Conservation (phyloP, 2,888 invertebrate genomes). For the Drosophila bunnanda region DNA sequence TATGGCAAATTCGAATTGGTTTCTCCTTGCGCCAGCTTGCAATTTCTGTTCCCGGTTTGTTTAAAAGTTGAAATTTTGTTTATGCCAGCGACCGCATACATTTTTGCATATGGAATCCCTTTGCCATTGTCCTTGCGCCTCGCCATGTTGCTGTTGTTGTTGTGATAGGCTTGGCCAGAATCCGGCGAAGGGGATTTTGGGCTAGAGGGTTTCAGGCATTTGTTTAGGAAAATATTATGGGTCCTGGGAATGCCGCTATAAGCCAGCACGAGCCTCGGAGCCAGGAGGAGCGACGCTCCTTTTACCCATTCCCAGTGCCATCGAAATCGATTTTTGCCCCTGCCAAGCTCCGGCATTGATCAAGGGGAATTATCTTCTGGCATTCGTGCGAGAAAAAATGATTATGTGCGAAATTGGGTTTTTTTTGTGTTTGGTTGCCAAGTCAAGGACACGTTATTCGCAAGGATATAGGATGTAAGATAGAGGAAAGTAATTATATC, state of each 20-base stretch:
- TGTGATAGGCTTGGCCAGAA: constrained; percentile 37
- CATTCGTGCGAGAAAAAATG: constrained; percentile 15
- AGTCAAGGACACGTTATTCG: constrained; percentile 12
- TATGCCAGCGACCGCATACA: constrained; percentile 59
- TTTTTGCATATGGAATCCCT: constrained; percentile 53
- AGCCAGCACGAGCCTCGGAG: constrained; percentile 27
- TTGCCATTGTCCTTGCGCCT: constrained; percentile 36
- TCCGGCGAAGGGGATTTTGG: constrained; percentile 25
- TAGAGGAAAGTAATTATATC: not conserved
- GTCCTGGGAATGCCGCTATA: constrained; percentile 45
- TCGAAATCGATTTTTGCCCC: constrained; percentile 30
- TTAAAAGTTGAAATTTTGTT: constrained; percentile 57
- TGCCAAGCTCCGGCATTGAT: constrained; percentile 16
- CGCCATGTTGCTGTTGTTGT: constrained; percentile 15
- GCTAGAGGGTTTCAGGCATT: constrained; percentile 26
- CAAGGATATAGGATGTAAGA: not conserved
- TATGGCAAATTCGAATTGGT: constrained; percentile 49
- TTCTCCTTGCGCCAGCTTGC: constrained; percentile 45
- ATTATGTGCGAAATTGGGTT: constrained; percentile 3
- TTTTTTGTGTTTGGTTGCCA: not conserved
- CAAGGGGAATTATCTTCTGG: constrained; percentile 17
- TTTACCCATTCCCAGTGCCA: constrained; percentile 6
- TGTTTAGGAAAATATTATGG: constrained; percentile 49
- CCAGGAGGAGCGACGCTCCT: constrained; percentile 6
- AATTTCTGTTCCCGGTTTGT: constrained; percentile 42